Base-by-base conservation (phyloP, 2,888 invertebrate species). In the Boloria euphrosyne region DNA sequence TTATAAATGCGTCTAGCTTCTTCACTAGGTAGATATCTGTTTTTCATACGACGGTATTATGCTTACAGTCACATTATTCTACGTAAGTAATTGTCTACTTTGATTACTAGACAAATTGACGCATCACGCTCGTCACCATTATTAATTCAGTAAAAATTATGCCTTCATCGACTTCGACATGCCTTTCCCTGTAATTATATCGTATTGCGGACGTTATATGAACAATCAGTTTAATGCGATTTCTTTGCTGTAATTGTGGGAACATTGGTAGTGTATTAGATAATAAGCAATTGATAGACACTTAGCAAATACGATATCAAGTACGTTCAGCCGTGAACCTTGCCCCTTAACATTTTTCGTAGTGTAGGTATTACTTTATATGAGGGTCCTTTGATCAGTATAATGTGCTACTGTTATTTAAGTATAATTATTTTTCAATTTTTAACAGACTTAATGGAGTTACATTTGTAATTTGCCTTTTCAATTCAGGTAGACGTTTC, bases 81-180 rank as follows among this genome's bases (percentile, higher is more conserved):
- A 52, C 52, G 18, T 53, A 46, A 51, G 46, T 58, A 63, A 59
- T 66, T 73, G 76, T 78, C 78, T 69, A 73, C 73, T 75, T 68
- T 73, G 76, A 74, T 72, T 74, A 75, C 67, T 78, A 76, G 78
- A 78, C 78, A 80, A 78, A 80, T 75, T 77, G 79, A 81, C 76
- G 76, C 76, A 80, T 80, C 80, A 83, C 80, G 79, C 79, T 83
- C 76, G 76, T 76, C 71, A 76, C 43, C 22, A 74, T 74, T 82
- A 86, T 87, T 86, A 85, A 84, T 84, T 84, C 82, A 80, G 78
- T 78, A 81, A 79, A 82, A 85, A 86, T 87, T 86, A 88, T 84
- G 83, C 82, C 85, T 86, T 84, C 81, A 87, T 89, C 79, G 82
- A 79, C 84, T 85, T 85, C 78, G 81, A 47, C 47, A 58, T 82